These are phyloP conservation scores for Larimichthys crocea DNA, from an alignment of 2,113 vertebrate genomes.

Conservation along the genomic window DNA sequence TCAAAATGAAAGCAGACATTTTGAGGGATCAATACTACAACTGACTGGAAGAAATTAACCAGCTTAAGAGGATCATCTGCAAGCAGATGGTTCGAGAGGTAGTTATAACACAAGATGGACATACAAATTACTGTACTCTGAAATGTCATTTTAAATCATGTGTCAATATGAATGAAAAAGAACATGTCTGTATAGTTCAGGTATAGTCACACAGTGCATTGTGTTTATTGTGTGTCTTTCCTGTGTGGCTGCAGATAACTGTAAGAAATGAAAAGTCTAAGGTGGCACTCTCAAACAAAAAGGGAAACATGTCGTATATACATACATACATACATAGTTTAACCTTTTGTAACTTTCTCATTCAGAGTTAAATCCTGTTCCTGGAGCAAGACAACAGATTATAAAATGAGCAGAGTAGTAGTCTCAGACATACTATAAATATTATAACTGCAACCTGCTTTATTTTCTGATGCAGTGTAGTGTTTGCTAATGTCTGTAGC, in stretches of 20 bases:
- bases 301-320: not conserved
- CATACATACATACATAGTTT: not conserved
- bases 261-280: not conserved
- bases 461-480: not conserved
- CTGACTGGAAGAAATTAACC: not conserved
- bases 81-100: conserved; percentile 1
- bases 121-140: not conserved
- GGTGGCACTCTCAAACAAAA: not conserved
- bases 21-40: not conserved
- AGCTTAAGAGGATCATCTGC: not conserved
- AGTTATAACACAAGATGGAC: not conserved
- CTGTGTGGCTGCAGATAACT: not conserved
- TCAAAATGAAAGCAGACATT: conserved; percentile 4
- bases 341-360: not conserved
- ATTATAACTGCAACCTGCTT: not conserved
- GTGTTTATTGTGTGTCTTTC: not conserved
- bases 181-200: not conserved
- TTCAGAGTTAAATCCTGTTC: not conserved
- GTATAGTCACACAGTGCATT: not conserved
- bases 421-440: not conserved
- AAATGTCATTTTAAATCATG: not conserved
- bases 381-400: not conserved
- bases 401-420: not conserved
- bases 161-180: not conserved
- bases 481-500: not conserved